A percentile compares a stretch with the other conserved stretches of the same genome.
Conservation (phyloP, 2,113 vertebrate species). For the Macquaria australasica region DNA sequence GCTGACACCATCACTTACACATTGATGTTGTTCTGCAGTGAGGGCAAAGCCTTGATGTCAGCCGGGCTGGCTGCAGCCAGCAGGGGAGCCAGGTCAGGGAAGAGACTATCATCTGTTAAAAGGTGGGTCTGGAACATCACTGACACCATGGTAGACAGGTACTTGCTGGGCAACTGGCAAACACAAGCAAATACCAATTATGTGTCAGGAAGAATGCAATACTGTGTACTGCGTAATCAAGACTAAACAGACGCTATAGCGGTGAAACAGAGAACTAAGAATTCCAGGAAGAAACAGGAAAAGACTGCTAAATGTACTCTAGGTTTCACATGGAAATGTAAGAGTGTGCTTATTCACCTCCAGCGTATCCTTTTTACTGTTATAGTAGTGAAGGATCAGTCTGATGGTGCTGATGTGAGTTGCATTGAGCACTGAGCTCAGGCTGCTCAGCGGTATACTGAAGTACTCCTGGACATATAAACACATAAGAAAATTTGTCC, state of each 20-base stretch:
- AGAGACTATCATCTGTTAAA: constrained; percentile 70
- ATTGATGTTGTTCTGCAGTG: constrained; percentile 67
- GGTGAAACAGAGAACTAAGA: background rate
- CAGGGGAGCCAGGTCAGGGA: constrained; percentile 79
- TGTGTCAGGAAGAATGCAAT: background rate
- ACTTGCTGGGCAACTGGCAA: constrained; percentile 77
- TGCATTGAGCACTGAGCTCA: constrained; percentile 75
- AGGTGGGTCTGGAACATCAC: constrained; percentile 81
- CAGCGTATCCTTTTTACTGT: constrained; percentile 69
- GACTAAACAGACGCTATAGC: background rate
- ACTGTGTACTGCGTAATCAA: background rate
- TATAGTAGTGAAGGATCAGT: constrained; percentile 82
- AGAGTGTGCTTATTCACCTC: constrained; percentile 64
- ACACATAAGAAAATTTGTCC: background rate
- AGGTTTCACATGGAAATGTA: background rate
- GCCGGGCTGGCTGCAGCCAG: constrained; percentile 69
- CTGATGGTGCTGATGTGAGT: constrained; percentile 75
- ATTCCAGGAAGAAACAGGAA: background rate
- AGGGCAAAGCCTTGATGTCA: constrained; percentile 81
- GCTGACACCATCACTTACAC: constrained; percentile 75
- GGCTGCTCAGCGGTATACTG: constrained; percentile 66
- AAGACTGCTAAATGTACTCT: background rate
- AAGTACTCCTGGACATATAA: constrained; percentile 82
- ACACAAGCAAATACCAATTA: constrained; percentile 9
- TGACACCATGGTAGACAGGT: constrained; percentile 80